phyloP scores from a whole-genome alignment of 2,888 invertebrate species.

The Koerneria pararmatus region DNA sequence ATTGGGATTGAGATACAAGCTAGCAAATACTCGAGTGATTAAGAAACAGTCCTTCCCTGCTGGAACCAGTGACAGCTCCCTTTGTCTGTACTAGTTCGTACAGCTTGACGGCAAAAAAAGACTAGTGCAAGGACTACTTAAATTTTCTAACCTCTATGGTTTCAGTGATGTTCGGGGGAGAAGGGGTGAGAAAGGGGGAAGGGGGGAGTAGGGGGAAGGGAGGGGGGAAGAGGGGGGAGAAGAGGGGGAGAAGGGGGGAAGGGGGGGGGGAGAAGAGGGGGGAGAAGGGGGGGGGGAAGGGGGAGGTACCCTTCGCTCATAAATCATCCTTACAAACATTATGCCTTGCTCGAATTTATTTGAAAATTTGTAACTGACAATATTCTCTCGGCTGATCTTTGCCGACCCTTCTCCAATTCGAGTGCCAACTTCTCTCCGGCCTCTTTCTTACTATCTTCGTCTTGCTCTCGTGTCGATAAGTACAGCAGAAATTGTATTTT shows the following conservation, averaged over 20 bases:
- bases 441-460: constrained; percentile 8
- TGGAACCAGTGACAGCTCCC: too few species aligned
- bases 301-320: not conserved
- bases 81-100: too few species aligned
- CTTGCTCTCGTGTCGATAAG: not conserved
- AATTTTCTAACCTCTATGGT: too few species aligned
- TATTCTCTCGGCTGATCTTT: constrained; percentile 1
- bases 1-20: too few species aligned
- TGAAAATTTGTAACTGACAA: constrained; percentile 5
- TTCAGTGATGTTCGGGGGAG: not conserved
- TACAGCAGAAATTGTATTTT: constrained; percentile 16
- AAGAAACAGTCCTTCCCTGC: too few species aligned
- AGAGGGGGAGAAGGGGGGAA: not conserved
- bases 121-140: too few species aligned
- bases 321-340: too few species aligned
- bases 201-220: not conserved
- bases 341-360: too few species aligned
- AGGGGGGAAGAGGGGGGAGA: not conserved
- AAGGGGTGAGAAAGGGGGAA: not conserved
- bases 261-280: not conserved
- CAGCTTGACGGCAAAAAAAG: too few species aligned
- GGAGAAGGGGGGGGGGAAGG: not conserved
- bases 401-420: constrained; percentile 19
- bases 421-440: not conserved
- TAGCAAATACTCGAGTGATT: too few species aligned